Conservation (phyloP, 2,888 invertebrate genomes). For the Megalurothrips usitatus region DNA sequence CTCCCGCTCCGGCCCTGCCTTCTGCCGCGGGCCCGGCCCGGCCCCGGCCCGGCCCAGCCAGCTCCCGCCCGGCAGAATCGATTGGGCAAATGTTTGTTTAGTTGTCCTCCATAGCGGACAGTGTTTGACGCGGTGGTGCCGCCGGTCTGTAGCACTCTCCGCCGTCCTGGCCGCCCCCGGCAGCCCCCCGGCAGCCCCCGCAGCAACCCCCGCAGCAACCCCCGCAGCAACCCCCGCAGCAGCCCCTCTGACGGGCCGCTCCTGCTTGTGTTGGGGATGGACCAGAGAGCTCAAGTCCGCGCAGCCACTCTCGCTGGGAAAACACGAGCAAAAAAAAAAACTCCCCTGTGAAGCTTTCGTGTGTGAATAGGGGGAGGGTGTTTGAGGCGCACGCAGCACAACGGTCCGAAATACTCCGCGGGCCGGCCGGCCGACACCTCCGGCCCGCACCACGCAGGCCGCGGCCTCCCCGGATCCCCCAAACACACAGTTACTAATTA, state of each 20-base stretch:
- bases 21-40: neutral
- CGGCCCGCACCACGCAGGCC: too few relatives aligned
- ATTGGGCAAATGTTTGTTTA: slow-evolving; percentile 23
- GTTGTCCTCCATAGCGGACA: slow-evolving; percentile 14
- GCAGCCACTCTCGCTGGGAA: neutral
- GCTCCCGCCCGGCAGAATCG: neutral
- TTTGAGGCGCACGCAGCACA: too few relatives aligned
- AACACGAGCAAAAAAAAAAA: neutral
- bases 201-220: neutral
- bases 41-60: neutral
- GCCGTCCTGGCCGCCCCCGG: neutral
- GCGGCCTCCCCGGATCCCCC: too few relatives aligned
- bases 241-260: too few relatives aligned
- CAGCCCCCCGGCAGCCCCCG: neutral
- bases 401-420: too few relatives aligned
- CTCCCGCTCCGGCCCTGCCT: neutral
- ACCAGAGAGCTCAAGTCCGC: neutral
- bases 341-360: neutral
- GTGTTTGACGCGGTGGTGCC: slow-evolving; percentile 2
- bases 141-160: neutral
- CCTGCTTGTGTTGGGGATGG: too few relatives aligned
- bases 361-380: neutral
- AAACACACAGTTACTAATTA: too few relatives aligned
- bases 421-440: too few relatives aligned
- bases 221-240: too few relatives aligned